phyloP scores from a whole-genome alignment of 1,140 invertebrate species.

The Pachyrhynchus sulphureomaculatus region DNA sequence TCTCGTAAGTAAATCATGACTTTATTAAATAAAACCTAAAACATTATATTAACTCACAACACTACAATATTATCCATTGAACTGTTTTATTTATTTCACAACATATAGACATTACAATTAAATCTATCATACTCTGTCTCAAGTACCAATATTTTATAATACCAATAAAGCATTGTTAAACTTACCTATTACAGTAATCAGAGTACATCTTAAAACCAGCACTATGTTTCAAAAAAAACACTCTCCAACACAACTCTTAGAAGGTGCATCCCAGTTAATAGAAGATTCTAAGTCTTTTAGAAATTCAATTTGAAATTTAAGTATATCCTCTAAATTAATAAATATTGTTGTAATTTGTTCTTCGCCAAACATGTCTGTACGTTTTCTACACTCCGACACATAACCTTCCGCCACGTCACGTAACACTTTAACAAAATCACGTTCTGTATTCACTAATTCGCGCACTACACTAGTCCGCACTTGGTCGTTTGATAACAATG shows the following conservation, averaged over 20 bases:
- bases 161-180: too few species aligned
- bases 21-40: too few species aligned
- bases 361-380: constrained; percentile 74
- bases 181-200: constrained; percentile 76
- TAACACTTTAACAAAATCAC: constrained; percentile 80
- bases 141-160: too few species aligned
- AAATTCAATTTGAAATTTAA: constrained; percentile 71
- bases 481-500: constrained; percentile 64
- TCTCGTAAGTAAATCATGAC: too few species aligned
- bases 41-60: too few species aligned
- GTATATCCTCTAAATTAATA: constrained; percentile 76
- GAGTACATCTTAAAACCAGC: constrained; percentile 82
- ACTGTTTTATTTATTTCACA: too few species aligned
- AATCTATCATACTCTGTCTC: neutral
- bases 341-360: constrained; percentile 71
- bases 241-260: constrained; percentile 75
- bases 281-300: constrained; percentile 68
- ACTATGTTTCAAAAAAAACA: constrained; percentile 72
- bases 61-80: too few species aligned
- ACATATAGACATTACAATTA: neutral
- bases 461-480: constrained; percentile 76
- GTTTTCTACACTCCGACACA: constrained; percentile 69
- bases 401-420: constrained; percentile 78
- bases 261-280: constrained; percentile 65
- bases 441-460: constrained; percentile 76